Percentiles rank a stretch among this genome's conserved stretches.
These are phyloP conservation scores for Geophilus truncorum DNA, from an alignment of 2,888 invertebrate genomes.

Conservation along the genomic window DNA sequence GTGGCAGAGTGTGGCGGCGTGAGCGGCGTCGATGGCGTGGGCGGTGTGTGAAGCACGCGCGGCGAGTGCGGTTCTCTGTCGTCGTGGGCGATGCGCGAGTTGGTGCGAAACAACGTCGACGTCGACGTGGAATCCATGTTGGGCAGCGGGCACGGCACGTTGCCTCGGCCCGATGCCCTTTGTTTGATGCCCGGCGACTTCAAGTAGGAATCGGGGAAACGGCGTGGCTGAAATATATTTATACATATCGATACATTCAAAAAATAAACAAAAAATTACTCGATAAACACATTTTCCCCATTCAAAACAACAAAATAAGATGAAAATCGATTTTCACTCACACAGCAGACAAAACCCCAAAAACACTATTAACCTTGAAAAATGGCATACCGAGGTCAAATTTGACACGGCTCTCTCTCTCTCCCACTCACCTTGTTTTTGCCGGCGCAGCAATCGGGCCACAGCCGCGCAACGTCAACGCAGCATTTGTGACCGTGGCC, in stretches of 20 bases:
- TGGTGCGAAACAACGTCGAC: slow-evolving; percentile 35
- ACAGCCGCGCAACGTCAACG: not conserved
- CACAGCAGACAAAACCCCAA: too few relatives aligned
- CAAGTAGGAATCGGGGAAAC: slow-evolving; percentile 76
- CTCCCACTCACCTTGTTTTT: not conserved
- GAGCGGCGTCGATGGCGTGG: slow-evolving; percentile 52
- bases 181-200: slow-evolving; percentile 89
- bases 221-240: slow-evolving; percentile 55
- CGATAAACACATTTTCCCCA: too few relatives aligned
- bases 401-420: too few relatives aligned
- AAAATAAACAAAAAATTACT: slow-evolving; percentile 12
- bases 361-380: too few relatives aligned
- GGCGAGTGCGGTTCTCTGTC: slow-evolving; percentile 47
- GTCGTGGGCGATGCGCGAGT: slow-evolving; percentile 43
- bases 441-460: not conserved
- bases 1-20: slow-evolving; percentile 44
- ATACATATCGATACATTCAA: not conserved
- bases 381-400: too few relatives aligned
- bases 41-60: slow-evolving; percentile 43
- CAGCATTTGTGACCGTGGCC: not conserved
- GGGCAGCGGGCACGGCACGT: slow-evolving; percentile 52
- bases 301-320: not conserved
- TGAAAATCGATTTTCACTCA: too few relatives aligned
- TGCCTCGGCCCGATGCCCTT: slow-evolving; percentile 52
- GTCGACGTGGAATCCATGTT: slow-evolving; percentile 41